Conservation (phyloP, 2,888 invertebrate species). For the Ectropis crepuscularia region DNA sequence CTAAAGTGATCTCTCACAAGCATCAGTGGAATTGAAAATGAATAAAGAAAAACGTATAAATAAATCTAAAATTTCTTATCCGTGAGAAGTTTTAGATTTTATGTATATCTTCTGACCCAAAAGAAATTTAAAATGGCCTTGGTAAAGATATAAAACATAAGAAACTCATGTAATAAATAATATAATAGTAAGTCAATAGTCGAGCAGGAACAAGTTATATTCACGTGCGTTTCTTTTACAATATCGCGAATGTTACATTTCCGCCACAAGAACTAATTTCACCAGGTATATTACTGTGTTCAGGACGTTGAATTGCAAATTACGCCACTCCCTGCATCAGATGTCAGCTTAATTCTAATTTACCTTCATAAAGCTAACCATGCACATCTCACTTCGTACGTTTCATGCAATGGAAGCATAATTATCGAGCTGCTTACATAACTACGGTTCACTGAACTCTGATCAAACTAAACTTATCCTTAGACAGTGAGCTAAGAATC, state of each 20-base stretch:
- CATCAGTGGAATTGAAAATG: no score
- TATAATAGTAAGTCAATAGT: no score
- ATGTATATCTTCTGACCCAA: no score
- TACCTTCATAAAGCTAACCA: constrained; percentile 1
- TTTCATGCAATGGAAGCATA: constrained; percentile 26
- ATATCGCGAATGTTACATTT: neutral
- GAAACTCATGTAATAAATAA: no score
- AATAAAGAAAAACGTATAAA: no score
- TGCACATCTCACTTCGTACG: constrained; percentile 12
- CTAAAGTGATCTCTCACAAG: no score
- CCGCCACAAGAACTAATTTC: neutral
- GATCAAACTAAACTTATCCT: constrained; percentile 51
- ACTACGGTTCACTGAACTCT: constrained; percentile 60
- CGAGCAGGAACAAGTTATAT: no score
- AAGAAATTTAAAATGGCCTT: no score
- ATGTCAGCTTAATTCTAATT: constrained; percentile 18
- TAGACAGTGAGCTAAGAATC: constrained; percentile 19
- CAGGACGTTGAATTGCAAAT: constrained; percentile 5
- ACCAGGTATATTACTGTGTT: neutral
- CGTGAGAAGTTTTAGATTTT: no score
- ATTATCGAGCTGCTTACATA: constrained; percentile 34
- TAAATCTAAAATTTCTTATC: no score
- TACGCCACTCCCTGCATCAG: constrained; percentile 9
- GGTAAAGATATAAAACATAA: no score
- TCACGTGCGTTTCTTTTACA: neutral